Percentiles rank a stretch among this genome's conserved stretches.
Evolutionary conservation across 2,888 invertebrate species (phyloP).

Genomic region (Phortica magna): DNA sequence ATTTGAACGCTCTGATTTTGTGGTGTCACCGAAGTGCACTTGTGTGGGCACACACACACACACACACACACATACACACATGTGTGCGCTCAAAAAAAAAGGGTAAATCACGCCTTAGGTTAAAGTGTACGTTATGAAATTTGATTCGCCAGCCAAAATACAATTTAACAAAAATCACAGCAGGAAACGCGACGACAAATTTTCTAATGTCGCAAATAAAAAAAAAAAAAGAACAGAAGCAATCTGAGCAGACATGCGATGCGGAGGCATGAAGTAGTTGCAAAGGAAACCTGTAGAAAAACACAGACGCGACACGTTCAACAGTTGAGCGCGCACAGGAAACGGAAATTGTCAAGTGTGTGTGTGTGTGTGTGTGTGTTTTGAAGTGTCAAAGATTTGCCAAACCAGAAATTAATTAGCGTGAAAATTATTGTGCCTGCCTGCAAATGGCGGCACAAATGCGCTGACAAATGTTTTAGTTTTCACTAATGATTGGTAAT

Average conservation of each 20-base stretch:
- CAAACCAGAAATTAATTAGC: constrained; percentile 74
- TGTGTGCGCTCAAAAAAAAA: constrained; percentile 24
- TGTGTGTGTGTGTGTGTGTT: constrained; percentile 43
- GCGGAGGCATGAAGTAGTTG: background rate
- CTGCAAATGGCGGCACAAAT: constrained; percentile 33
- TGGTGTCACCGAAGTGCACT: constrained; percentile 57
- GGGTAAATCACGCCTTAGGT: constrained; percentile 27
- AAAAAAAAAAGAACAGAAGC: background rate
- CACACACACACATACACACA: background rate
- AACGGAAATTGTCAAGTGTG: constrained; percentile 60
- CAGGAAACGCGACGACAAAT: constrained; percentile 56
- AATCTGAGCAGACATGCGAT: background rate
- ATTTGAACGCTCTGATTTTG: constrained; percentile 46
- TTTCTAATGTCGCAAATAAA: constrained; percentile 37
- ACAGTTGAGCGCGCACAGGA: constrained; percentile 36
- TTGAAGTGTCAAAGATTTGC: constrained; percentile 34
- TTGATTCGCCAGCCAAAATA: constrained; percentile 59
- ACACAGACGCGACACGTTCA: constrained; percentile 7
- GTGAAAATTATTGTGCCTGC: constrained; percentile 69
- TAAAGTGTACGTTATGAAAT: constrained; percentile 17
- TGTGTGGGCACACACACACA: constrained; percentile 43
- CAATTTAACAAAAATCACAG: constrained; percentile 72
- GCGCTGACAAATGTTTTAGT: constrained; percentile 45
- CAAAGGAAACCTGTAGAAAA: constrained; percentile 1
- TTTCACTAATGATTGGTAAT: constrained; percentile 27